Percentiles rank a stretch among this genome's conserved stretches.
Evolutionary conservation across 1,140 invertebrate genomes (phyloP).

Genomic region (Mesaphorura yosii): DNA sequence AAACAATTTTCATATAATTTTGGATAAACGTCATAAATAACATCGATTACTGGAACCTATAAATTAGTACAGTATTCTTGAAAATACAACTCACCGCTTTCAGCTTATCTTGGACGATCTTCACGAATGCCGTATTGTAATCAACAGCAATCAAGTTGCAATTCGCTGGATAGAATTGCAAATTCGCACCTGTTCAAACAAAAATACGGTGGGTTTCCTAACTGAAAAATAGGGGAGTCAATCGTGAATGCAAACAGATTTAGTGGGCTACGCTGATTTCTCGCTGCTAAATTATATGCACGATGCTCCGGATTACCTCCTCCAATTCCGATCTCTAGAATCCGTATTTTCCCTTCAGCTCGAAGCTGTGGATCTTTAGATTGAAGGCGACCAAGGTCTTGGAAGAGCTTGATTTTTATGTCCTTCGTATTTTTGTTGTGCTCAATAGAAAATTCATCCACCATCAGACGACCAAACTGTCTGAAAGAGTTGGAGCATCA

Average conservation of each 20-base stretch:
- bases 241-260: constrained; percentile 1
- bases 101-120: constrained; percentile 30
- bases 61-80: too few species aligned
- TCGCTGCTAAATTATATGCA: not conserved
- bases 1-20: not conserved
- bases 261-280: not conserved
- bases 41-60: too few species aligned
- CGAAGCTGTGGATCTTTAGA: constrained; percentile 23
- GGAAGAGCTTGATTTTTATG: constrained; percentile 23
- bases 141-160: constrained; percentile 33
- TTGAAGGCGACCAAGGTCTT: constrained; percentile 17
- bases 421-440: constrained; percentile 14
- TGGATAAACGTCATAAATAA: not conserved
- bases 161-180: constrained; percentile 34
- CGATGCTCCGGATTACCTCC: constrained; percentile 12
- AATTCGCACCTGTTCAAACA: constrained; percentile 32
- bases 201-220: too few species aligned
- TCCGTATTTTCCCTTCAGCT: constrained; percentile 25
- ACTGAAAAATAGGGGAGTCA: too few species aligned
- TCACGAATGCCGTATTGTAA: constrained; percentile 32
- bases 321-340: constrained; percentile 32
- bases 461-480: too few species aligned
- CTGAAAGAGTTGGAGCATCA: too few species aligned
- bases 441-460: constrained; percentile 8
- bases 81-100: constrained; percentile 14